These are phyloP conservation scores for Balearica regulorum DNA, from an alignment of 2,797 vertebrate genomes.

Conservation along the genomic window DNA sequence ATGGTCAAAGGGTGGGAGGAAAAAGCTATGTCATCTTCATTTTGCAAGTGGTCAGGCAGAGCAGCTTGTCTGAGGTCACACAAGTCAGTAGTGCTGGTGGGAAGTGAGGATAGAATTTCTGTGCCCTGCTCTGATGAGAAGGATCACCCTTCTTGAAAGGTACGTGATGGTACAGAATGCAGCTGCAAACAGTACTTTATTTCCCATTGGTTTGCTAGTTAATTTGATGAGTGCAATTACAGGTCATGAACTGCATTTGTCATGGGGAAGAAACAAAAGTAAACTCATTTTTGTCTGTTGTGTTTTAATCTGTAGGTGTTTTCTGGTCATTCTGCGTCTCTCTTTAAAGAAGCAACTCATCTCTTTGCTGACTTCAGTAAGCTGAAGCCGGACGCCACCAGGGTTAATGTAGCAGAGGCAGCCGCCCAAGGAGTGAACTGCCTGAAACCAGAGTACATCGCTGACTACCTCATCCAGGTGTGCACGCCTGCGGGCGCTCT, in stretches of 20 bases:
- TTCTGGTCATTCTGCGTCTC: constrained; percentile 75
- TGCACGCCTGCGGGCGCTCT: neutral
- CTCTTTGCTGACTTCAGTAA: constrained; percentile 92
- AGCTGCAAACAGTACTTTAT: neutral
- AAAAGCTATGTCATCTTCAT: neutral
- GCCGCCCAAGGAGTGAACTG: constrained; percentile 83
- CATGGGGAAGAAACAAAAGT: neutral
- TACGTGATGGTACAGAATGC: neutral
- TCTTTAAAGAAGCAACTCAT: constrained; percentile 88
- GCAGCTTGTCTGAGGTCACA: neutral
- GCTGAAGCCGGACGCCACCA: constrained; percentile 84
- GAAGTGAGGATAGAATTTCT: neutral
- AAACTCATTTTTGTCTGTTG: rapidly evolving
- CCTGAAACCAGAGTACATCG: constrained; percentile 93
- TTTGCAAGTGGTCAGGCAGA: neutral
- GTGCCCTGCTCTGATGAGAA: neutral
- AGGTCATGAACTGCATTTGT: neutral
- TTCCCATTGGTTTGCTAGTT: neutral
- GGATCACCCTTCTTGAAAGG: neutral
- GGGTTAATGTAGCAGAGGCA: constrained; percentile 81
- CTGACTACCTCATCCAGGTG: constrained; percentile 96
- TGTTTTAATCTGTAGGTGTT: constrained; percentile 81
- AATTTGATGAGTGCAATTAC: neutral
- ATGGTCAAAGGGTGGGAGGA: neutral
- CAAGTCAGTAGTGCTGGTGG: neutral